These are phyloP conservation scores for Callionymus lyra DNA, from an alignment of 2,113 vertebrate species.

Conservation along the genomic window DNA sequence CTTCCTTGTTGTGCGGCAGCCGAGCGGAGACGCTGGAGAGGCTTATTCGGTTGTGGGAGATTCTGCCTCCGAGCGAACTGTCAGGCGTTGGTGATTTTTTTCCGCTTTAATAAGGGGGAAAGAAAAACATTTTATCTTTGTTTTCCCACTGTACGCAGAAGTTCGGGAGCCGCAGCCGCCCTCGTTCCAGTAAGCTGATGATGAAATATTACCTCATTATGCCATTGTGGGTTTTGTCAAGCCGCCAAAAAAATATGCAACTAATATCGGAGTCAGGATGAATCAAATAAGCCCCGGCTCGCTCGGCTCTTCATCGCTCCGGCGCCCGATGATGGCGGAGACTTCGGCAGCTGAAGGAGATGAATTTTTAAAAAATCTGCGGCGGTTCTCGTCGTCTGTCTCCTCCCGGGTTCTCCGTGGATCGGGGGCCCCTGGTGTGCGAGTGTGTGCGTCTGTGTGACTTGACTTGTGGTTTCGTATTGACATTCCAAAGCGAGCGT, in stretches of 20 bases:
- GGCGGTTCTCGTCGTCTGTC: too few species aligned
- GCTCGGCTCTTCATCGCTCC: not conserved
- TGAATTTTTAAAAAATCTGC: slow-evolving; percentile 50
- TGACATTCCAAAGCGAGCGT: slow-evolving; percentile 46
- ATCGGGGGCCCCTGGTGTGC: slow-evolving; percentile 8
- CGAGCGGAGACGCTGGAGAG: too few species aligned
- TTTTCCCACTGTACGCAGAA: slow-evolving; percentile 1
- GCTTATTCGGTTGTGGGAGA: too few species aligned
- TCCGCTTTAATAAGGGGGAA: too few species aligned
- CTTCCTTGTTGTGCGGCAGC: too few species aligned
- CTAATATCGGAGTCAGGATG: slow-evolving; percentile 11
- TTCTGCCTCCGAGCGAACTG: not conserved
- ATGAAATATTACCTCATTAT: slow-evolving; percentile 34
- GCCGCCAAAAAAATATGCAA: slow-evolving; percentile 13
- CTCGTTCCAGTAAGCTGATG: slow-evolving; percentile 4
- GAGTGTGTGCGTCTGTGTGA: too few species aligned
- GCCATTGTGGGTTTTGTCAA: slow-evolving; percentile 31
- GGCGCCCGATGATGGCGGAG: not conserved
- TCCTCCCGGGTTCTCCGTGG: slow-evolving; percentile 25
- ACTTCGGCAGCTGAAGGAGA: slow-evolving; percentile 48
- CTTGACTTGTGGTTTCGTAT: slow-evolving; percentile 45
- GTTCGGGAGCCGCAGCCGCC: not conserved
- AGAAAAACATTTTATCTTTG: not conserved
- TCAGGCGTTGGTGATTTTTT: too few species aligned
- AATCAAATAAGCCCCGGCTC: too few species aligned